Conservation (phyloP, 1,140 invertebrate species). For the Oncopodura yosiiana region DNA sequence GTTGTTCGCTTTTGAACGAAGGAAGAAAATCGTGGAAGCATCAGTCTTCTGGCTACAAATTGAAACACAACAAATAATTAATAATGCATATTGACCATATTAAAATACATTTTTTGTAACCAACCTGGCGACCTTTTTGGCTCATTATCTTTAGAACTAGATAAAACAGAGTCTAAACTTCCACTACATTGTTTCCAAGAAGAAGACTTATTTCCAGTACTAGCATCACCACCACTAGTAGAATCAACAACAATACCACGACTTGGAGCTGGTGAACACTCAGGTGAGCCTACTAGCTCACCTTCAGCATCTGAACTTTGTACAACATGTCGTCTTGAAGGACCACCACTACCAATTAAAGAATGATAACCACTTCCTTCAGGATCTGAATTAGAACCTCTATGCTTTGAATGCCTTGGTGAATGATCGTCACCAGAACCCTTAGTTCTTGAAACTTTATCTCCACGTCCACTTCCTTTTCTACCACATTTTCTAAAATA, state of each 20-base stretch:
- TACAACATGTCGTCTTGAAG: too few relatives aligned
- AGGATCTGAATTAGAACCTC: slow-evolving; percentile 28
- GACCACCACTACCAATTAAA: too few relatives aligned
- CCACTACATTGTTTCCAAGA: slow-evolving; percentile 33
- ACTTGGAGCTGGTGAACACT: slow-evolving; percentile 22
- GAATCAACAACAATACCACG: neutral
- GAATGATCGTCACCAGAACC: slow-evolving; percentile 28
- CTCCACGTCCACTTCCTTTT: neutral
- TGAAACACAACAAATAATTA: too few relatives aligned
- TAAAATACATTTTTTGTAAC: too few relatives aligned
- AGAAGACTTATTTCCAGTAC: neutral
- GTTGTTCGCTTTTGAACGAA: slow-evolving; percentile 33
- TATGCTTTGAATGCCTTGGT: slow-evolving; percentile 9
- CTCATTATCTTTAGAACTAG: slow-evolving; percentile 26
- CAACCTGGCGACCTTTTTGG: slow-evolving; percentile 21
- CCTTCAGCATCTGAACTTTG: slow-evolving; percentile 20
- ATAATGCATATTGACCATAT: too few relatives aligned
- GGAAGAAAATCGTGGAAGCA: slow-evolving; percentile 34
- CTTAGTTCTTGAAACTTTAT: slow-evolving; percentile 8
- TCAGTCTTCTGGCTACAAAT: slow-evolving; percentile 25
- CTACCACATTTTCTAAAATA: slow-evolving; percentile 21
- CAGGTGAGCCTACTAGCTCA: slow-evolving; percentile 25
- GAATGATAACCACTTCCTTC: slow-evolving; percentile 17
- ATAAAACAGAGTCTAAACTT: slow-evolving; percentile 32
- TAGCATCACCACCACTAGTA: neutral